Conservation (phyloP, 2,888 invertebrate species). For the Melikaiella ostensackeni region DNA sequence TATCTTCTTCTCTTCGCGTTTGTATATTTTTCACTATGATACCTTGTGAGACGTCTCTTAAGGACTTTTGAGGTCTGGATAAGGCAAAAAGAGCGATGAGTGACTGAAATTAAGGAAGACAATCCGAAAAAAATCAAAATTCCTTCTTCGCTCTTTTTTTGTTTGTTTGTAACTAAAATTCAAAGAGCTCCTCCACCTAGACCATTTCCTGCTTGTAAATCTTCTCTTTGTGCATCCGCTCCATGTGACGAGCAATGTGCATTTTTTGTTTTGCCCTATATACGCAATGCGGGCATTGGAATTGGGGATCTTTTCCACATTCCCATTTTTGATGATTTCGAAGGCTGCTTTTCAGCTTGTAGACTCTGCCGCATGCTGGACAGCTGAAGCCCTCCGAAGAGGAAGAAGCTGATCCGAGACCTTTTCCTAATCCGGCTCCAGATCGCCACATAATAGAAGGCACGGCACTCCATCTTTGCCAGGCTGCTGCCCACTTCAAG, state of each 20-base stretch:
- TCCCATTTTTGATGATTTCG: constrained; percentile 77
- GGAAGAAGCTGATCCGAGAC: constrained; percentile 60
- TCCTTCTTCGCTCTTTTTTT: constrained; percentile 6
- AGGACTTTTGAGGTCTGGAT: not conserved
- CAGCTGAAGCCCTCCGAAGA: constrained; percentile 83
- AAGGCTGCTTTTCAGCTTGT: constrained; percentile 90
- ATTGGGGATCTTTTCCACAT: constrained; percentile 77
- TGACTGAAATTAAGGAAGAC: not conserved
- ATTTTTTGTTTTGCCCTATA: constrained; percentile 77
- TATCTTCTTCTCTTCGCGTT: constrained; percentile 20
- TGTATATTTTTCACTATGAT: not conserved
- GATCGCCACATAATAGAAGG: constrained; percentile 77
- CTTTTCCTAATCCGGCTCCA: constrained; percentile 71
- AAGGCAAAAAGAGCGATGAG: constrained; percentile 7
- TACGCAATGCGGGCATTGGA: constrained; percentile 76
- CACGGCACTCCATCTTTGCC: constrained; percentile 78
- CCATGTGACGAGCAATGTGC: constrained; percentile 77
- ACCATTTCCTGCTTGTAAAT: constrained; percentile 75
- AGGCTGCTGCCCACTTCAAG: constrained; percentile 84
- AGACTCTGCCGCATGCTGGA: constrained; percentile 90
- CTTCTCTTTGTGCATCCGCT: constrained; percentile 78
- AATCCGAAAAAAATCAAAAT: constrained; percentile 15
- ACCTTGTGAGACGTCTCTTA: not conserved
- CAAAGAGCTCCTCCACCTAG: constrained; percentile 53
- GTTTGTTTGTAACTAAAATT: not conserved